Evolutionary conservation across 2,888 invertebrate genomes (phyloP).

Genomic region (Leucophenga montana): DNA sequence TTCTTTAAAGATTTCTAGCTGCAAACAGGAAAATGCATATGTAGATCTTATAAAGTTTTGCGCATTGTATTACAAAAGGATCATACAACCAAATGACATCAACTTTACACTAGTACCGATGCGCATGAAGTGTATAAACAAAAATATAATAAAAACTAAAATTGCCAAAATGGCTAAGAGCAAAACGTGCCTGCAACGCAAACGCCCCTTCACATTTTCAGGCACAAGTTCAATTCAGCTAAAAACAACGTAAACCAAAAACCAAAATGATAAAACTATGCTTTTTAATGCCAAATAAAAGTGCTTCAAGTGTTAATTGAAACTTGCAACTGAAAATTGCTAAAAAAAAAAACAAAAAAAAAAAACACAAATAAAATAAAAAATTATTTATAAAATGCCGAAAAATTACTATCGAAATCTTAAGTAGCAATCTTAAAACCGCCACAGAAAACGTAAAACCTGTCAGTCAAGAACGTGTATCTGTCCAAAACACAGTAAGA

Average conservation of each 20-base stretch:
- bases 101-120: too few relatives aligned
- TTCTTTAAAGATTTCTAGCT: too few relatives aligned
- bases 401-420: background rate
- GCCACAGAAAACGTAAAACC: conserved; percentile 44
- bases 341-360: too few relatives aligned
- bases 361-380: background rate
- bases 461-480: conserved; percentile 27
- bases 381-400: background rate
- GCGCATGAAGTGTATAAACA: too few relatives aligned
- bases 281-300: background rate
- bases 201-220: background rate
- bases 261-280: background rate
- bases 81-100: too few relatives aligned
- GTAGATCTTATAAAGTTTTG: too few relatives aligned
- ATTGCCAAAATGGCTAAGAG: conserved; percentile 46
- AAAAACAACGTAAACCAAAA: background rate
- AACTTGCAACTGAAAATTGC: background rate
- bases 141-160: background rate
- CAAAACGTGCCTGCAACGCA: background rate
- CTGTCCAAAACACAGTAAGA: background rate
- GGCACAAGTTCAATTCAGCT: background rate
- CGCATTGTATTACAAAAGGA: too few relatives aligned
- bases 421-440: background rate
- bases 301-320: conserved; percentile 3
- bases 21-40: too few relatives aligned